Evolutionary conservation across 2,888 invertebrate species (phyloP).

Genomic region (Sinhomidia bicolor): DNA sequence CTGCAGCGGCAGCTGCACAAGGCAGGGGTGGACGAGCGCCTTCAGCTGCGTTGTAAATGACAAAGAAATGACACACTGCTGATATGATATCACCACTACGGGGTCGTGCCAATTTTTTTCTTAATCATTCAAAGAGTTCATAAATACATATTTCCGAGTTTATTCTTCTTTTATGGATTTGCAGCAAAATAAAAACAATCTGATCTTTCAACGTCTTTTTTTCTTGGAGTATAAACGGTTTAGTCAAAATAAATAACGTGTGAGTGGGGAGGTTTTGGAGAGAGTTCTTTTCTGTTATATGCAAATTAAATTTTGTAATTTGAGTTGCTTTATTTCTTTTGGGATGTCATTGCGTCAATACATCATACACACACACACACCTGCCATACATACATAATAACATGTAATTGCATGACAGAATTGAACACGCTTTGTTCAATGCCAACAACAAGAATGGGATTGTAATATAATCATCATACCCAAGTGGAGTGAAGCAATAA

Average conservation of each 20-base stretch:
- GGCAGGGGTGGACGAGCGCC: constrained; percentile 53
- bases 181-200: constrained; percentile 16
- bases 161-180: constrained; percentile 53
- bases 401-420: background rate
- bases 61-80: background rate
- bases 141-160: constrained; percentile 50
- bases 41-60: constrained; percentile 57
- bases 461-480: too few species aligned
- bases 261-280: background rate
- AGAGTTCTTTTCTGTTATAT: constrained; percentile 33
- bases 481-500: background rate
- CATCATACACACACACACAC: background rate
- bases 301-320: constrained; percentile 21
- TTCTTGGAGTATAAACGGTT: constrained; percentile 39
- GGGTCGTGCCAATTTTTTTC: constrained; percentile 40
- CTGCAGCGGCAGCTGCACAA: constrained; percentile 5
- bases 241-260: constrained; percentile 32
- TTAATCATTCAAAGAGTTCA: constrained; percentile 45
- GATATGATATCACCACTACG: too few species aligned
- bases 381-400: background rate
- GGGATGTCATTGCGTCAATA: background rate
- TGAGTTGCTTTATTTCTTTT: background rate
- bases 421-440: background rate
- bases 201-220: constrained; percentile 59
- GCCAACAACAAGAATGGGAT: too few species aligned